These are phyloP conservation scores for Zoanthus solanderi DNA, from an alignment of 92 coral and sea anemone species.

Conservation along the genomic window DNA sequence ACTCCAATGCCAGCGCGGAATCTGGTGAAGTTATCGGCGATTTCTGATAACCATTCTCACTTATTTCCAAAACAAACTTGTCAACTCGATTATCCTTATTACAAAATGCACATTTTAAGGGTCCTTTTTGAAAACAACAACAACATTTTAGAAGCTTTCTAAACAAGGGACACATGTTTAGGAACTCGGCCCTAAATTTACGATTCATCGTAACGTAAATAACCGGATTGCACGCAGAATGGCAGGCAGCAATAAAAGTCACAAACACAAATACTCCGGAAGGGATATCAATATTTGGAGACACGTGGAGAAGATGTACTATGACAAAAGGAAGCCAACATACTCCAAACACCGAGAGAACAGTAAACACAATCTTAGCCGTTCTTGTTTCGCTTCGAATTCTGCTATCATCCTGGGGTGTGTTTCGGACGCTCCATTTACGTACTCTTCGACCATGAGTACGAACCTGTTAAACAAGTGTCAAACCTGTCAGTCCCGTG, in stretches of 20 bases:
- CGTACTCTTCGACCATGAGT: conserved; percentile 63
- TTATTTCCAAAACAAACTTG: conserved; percentile 13
- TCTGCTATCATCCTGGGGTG: conserved; percentile 35
- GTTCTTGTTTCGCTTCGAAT: conserved; percentile 80
- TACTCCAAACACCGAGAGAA: conserved; percentile 79
- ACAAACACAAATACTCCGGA: conserved; percentile 53
- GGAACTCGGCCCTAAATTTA: conserved; percentile 76
- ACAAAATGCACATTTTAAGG: not conserved
- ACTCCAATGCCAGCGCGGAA: conserved; percentile 13
- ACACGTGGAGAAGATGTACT: conserved; percentile 69
- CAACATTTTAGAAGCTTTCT: conserved; percentile 18
- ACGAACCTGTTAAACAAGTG: conserved; percentile 38
- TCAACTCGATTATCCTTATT: conserved; percentile 20
- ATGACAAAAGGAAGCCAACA: conserved; percentile 87
- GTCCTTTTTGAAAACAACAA: conserved; percentile 28
- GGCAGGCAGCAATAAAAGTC: conserved; percentile 79
- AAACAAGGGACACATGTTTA: conserved; percentile 55
- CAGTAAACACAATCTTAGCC: conserved; percentile 84
- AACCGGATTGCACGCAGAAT: conserved; percentile 80
- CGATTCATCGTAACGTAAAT: conserved; percentile 84
- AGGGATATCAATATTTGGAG: conserved; percentile 64
- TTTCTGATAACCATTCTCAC: not conserved
- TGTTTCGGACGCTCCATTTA: conserved; percentile 27
- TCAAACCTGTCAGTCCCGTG: not conserved
- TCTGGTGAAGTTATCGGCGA: conserved; percentile 35